A percentile compares a stretch with the other conserved stretches of the same genome.
These are phyloP conservation scores for Lepus americanus DNA, from an alignment of 2,113 vertebrate species.

Conservation along the genomic window DNA sequence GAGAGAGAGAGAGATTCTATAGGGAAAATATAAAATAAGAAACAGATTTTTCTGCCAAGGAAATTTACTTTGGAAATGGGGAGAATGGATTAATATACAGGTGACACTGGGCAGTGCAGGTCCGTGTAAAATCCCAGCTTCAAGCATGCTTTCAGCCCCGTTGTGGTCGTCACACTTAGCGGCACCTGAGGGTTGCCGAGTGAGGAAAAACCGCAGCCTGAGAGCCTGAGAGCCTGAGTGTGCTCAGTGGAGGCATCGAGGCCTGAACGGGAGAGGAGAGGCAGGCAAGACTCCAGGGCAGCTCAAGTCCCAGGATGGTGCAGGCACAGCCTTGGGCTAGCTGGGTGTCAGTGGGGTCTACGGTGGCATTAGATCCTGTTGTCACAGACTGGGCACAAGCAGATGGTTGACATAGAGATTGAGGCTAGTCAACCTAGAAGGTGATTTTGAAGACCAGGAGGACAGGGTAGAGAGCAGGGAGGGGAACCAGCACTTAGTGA, in stretches of 20 bases:
- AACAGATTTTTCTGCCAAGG: conserved; percentile 19
- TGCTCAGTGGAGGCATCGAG: neutral
- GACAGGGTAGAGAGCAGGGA: neutral
- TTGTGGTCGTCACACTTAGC: neutral
- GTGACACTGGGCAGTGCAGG: neutral
- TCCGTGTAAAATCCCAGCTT: neutral
- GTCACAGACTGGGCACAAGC: neutral
- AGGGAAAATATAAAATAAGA: neutral
- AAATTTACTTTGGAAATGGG: neutral
- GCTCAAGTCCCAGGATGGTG: neutral
- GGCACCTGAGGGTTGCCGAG: neutral
- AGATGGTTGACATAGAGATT: neutral
- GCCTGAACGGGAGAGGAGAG: neutral
- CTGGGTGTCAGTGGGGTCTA: neutral
- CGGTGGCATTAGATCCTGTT: neutral
- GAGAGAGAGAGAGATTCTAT: neutral
- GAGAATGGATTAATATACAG: neutral
- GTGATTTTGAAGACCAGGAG: neutral
- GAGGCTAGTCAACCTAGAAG: neutral
- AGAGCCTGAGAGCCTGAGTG: neutral
- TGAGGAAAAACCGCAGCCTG: neutral
- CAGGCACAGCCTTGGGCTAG: neutral
- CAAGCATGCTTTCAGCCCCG: neutral
- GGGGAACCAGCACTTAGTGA: neutral
- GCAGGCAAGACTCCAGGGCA: neutral